Base-by-base conservation (phyloP, 2,797 vertebrate species). In the Hydrolagus colliei region DNA sequence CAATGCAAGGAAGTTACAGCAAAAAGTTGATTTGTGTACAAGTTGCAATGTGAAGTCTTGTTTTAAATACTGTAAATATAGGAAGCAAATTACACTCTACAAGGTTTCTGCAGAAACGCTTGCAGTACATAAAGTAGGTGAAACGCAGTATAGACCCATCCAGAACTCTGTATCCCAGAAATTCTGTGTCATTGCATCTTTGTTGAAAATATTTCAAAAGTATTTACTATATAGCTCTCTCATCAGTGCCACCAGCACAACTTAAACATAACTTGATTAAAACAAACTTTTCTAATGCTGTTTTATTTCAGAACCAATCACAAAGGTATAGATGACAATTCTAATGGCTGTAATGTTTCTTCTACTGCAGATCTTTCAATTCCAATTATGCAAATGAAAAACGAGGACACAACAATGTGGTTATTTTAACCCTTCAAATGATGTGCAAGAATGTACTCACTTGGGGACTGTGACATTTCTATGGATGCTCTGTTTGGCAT, bases 11-110 rank as follows among this genome's bases (percentile, higher is more conserved):
- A 82, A 82, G 63, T 80, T 67, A 27, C 63, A 14, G 4, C 27
- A 84, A 84, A 63, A 84, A 77, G 41, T 61, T n/a, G 71, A 84
- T 84, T 32, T 67, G 62, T 82, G 35, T 10, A 65, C 62, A 65
- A 80, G 62, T 67, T 80, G n/a, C 63, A 35, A 41, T 5, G 79
- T 52, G 79, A 84, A 71, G 18, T 14, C 27, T 82, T 18, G 2
- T 67, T 27, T 41, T 14, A 35, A 80, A 80, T 18, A 68, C 65
- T 84, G 65, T 84, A 71, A 71, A 71, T 71, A 16, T 68, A 18
- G 9, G 65, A 68, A 71, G 0, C 41, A 18, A 41, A 63, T 84
- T 84, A 71, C 16, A 84, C 10, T 27, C 27, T 27, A 27, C 27
- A 27, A 71, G 41, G 2, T 52, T 52, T 52, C 12, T 68, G 18